Percentiles rank a stretch among this genome's conserved stretches.
These are phyloP conservation scores for Drosophila algonquin DNA, from an alignment of 2,888 invertebrate genomes.

Conservation along the genomic window DNA sequence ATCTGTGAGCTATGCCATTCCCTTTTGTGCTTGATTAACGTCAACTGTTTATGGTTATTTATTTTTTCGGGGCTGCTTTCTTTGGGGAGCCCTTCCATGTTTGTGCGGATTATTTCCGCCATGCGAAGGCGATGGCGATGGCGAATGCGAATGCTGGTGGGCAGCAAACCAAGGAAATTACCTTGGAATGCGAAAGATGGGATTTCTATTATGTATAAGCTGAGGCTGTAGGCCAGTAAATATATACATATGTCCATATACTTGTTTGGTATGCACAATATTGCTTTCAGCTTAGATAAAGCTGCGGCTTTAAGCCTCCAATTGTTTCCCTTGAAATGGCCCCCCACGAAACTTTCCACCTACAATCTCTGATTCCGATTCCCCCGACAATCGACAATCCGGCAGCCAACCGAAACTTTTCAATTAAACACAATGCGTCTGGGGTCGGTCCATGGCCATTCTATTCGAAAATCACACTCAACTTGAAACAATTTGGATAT, in stretches of 20 bases:
- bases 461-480: constrained; percentile 49
- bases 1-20: constrained; percentile 2
- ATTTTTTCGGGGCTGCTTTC: constrained; percentile 41
- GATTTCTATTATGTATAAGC: constrained; percentile 28
- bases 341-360: constrained; percentile 7
- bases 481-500: constrained; percentile 59
- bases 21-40: constrained; percentile 57
- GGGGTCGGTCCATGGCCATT: constrained; percentile 22
- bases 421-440: constrained; percentile 41
- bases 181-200: constrained; percentile 32
- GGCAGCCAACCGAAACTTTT: constrained; percentile 29
- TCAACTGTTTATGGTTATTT: constrained; percentile 60
- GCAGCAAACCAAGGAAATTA: constrained; percentile 34
- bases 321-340: too few relatives aligned
- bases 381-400: constrained; percentile 4
- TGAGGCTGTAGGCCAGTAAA: not conserved
- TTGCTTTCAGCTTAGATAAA: constrained; percentile 4
- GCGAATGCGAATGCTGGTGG: not conserved
- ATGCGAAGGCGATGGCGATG: not conserved
- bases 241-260: too few relatives aligned
- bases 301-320: not conserved
- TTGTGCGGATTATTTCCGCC: constrained; percentile 36
- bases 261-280: not conserved
- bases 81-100: constrained; percentile 33
- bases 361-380: not conserved